A percentile compares a stretch with the other conserved stretches of the same genome.
Conservation (phyloP, 2,797 vertebrate genomes). For the Molossus alvarezi region DNA sequence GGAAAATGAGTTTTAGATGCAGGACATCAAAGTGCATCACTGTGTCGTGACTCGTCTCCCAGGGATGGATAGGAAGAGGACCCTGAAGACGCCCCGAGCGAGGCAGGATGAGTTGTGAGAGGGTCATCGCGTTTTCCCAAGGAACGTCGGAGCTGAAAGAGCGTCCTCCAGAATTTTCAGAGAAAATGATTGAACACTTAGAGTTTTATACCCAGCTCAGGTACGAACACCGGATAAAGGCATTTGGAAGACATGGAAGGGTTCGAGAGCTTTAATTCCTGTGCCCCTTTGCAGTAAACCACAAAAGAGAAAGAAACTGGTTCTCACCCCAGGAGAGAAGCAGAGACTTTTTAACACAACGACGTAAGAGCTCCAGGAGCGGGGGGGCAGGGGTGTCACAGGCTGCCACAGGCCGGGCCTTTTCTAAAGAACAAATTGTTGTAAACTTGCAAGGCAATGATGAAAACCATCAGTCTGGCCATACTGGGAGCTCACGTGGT, state of each 20-base stretch:
- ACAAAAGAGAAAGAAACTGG: not conserved
- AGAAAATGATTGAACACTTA: not conserved
- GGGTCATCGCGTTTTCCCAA: not conserved
- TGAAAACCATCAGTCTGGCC: too few species aligned
- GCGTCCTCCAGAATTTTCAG: not conserved
- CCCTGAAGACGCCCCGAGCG: not conserved
- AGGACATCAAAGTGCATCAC: accelerated
- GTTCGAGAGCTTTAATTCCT: not conserved
- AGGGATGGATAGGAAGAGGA: not conserved
- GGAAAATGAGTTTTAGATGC: not conserved
- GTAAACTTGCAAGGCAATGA: too few species aligned
- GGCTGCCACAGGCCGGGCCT: too few species aligned
- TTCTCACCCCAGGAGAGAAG: not conserved
- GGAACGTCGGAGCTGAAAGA: not conserved
- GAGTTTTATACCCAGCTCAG: not conserved
- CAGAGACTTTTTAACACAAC: too few species aligned
- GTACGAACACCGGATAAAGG: not conserved
- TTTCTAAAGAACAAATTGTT: too few species aligned
- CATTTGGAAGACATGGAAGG: not conserved
- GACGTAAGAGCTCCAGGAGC: too few species aligned
- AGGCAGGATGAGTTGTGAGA: not conserved
- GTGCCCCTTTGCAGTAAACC: not conserved
- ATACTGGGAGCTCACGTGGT: too few species aligned
- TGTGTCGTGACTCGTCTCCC: not conserved
- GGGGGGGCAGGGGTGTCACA: too few species aligned